Evolutionary conservation across 2,797 vertebrate species (phyloP), one percentile per base, ranked within the genome.

Genomic region (Melanotaenia boesemani): DNA sequence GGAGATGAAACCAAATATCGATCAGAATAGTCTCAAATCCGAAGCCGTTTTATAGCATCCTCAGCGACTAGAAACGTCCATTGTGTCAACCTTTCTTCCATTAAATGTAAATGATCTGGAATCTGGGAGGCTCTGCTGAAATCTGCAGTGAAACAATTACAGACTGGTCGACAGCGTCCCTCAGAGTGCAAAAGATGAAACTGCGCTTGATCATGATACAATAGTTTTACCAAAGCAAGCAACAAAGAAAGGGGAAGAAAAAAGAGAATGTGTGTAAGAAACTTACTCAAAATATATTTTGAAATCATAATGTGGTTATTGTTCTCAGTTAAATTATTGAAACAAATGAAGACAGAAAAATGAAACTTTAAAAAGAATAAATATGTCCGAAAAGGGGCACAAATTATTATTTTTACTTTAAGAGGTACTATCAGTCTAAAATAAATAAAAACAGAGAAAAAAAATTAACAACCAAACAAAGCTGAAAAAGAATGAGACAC

Each of bases 161-260:
- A 80, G 30, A 20, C 60, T 79, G 36, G 72, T 54, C 84, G 86
- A 90, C 77, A 91, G 90, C 88, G 84, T 77, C 90, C 59, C 88
- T 86, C 36, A 34, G 82, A 86, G 88, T 81, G 3, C 18, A 83
- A 8, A 63, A 22, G 0, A 57, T 0, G 18, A 63, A 44, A 80
- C 58, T 79, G 11, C 76, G 77, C 9, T 0, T 6, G 0, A 44
- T 24, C 13, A n/a, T 11, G 39, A 5, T 20, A n/a, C 5, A 36
- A 36, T 9, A 9, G 36, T 36, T 6, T 5, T 9, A 36, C 36
- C 36, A 9, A 6, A 36, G 8, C 4, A 9, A 36, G 36, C 36
- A 36, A 32, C 3, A 32, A 3, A 32, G 32, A 3, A 32, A 32
- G 32, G 32, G 32, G 32, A 6, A 32, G 32, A 32, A 3, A 6